Evolutionary conservation across 2,888 invertebrate genomes (phyloP), one percentile per base, ranked within the genome.

Genomic region (Proisotoma minuta): DNA sequence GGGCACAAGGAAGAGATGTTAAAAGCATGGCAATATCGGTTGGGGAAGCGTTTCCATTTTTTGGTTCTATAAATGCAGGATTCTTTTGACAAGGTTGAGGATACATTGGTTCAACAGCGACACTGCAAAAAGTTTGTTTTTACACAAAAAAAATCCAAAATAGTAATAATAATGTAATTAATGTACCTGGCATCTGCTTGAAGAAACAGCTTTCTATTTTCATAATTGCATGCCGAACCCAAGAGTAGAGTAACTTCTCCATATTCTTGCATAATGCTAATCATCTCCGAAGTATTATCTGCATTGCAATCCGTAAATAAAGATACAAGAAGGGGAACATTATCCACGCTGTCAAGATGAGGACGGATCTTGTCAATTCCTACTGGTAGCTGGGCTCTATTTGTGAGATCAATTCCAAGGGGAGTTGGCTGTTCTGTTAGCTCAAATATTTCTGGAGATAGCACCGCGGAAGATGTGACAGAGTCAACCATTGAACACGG

Each of bases 221-320:
- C 87, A 66, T 89, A 87, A 77, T 89, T 93, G 0, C 93, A 89
- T 15, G 89, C 87, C 3, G 95, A 96, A 5, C 97, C 97, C 75
- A 98, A 82, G 24, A 95, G 91, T 74, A 95, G 90, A 0, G 96
- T 95, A 24, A 97, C 91, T 81, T 98, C 96, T 1, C 92, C 93
- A 77, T 96, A 92, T 75, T 94, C 92, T 77, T 92, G 91, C 94
- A 98, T 96, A 63, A 98, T 97, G 74, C 86, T 84, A 66, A 91
- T 80, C 98, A 98, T 98, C 78, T 91, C 89, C 28, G 86, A 83
- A 0, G 94, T 95, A 15, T 91, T 92, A 69, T 85, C 82, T n/a
- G 94, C 87, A 1, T 90, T 92, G 80, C 97, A 98, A 80, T 99
- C 98, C 0, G 98, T 99, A 79, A 98, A 99, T 12, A 99, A 83